Percentiles rank a stretch among this genome's conserved stretches.
Conservation (phyloP, 2,888 invertebrate species). For the Nysson spinosus region DNA sequence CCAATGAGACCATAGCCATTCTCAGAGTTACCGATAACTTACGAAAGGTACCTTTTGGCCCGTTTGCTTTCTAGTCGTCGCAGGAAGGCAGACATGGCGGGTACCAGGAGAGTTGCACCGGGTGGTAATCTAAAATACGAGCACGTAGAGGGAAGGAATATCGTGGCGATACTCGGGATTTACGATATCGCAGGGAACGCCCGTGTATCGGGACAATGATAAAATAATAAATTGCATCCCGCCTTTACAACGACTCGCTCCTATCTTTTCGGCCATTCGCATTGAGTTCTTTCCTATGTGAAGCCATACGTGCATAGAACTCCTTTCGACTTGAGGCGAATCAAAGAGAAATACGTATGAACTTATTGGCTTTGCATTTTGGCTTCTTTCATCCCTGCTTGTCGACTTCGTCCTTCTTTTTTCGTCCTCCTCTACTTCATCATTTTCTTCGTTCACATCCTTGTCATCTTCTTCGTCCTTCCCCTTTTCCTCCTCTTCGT, state of each 20-base stretch:
- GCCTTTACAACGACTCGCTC: constrained; percentile 8
- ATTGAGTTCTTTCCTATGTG: constrained; percentile 6
- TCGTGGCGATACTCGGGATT: constrained; percentile 31
- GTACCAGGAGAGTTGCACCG: neutral
- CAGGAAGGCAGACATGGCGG: constrained; percentile 7
- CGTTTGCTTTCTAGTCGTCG: constrained; percentile 7
- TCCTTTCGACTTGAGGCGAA: too few species aligned
- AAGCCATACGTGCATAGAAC: too few species aligned
- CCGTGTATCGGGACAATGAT: constrained; percentile 39
- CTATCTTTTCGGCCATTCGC: constrained; percentile 10
- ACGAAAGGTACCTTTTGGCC: too few species aligned
- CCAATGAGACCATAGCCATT: too few species aligned
- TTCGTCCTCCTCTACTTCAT: too few species aligned
- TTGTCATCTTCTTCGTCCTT: too few species aligned
- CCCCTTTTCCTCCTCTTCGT: too few species aligned
- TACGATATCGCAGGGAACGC: constrained; percentile 14
- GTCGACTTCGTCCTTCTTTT: too few species aligned
- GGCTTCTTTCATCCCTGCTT: too few species aligned
- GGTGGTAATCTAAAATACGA: constrained; percentile 25
- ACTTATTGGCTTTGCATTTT: too few species aligned
- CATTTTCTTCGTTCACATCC: too few species aligned
- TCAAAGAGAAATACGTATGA: constrained; percentile 9
- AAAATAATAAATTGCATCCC: constrained; percentile 50
- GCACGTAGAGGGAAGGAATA: constrained; percentile 30
- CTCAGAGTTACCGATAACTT: too few species aligned